Percentiles rank a stretch among this genome's conserved stretches.
Conservation (phyloP, 2,888 invertebrate species). For the Hypselothyrea guttata region DNA sequence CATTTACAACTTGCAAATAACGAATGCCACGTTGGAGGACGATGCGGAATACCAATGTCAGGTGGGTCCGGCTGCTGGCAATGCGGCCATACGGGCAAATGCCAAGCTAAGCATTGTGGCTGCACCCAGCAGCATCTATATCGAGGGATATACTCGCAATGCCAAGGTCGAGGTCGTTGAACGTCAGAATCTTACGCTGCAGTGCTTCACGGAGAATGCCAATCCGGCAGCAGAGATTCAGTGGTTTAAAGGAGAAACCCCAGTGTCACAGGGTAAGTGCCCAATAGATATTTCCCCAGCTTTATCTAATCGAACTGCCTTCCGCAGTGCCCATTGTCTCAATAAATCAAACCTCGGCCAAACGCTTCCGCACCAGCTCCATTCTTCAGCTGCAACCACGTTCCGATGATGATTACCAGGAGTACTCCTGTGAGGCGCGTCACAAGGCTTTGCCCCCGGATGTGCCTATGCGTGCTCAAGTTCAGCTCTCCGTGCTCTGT, state of each 20-base stretch:
- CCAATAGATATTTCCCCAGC: neutral
- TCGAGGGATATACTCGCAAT: constrained; percentile 79
- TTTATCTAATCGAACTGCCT: constrained; percentile 6
- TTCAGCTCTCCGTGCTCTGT: constrained; percentile 80
- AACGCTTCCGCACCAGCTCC: constrained; percentile 78
- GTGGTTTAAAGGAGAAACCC: constrained; percentile 78
- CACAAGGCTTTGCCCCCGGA: constrained; percentile 80
- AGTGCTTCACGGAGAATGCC: constrained; percentile 79
- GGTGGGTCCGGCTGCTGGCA: constrained; percentile 92
- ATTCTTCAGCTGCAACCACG: constrained; percentile 73
- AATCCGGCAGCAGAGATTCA: constrained; percentile 80
- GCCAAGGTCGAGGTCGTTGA: constrained; percentile 80
- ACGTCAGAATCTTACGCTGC: constrained; percentile 78
- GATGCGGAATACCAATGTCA: constrained; percentile 99
- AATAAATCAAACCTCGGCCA: constrained; percentile 72
- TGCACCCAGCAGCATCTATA: constrained; percentile 78
- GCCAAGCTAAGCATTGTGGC: constrained; percentile 89
- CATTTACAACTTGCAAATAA: constrained; percentile 94
- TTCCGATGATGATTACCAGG: constrained; percentile 80
- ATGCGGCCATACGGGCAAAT: constrained; percentile 92
- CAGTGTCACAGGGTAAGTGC: constrained; percentile 62
- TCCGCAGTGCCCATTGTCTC: constrained; percentile 68
- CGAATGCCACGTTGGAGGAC: constrained; percentile 93
- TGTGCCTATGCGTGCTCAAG: constrained; percentile 80
- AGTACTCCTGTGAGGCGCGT: constrained; percentile 79